phyloP scores from a whole-genome alignment of 2,888 invertebrate genomes.

The Troglohyphantes excavatus region DNA sequence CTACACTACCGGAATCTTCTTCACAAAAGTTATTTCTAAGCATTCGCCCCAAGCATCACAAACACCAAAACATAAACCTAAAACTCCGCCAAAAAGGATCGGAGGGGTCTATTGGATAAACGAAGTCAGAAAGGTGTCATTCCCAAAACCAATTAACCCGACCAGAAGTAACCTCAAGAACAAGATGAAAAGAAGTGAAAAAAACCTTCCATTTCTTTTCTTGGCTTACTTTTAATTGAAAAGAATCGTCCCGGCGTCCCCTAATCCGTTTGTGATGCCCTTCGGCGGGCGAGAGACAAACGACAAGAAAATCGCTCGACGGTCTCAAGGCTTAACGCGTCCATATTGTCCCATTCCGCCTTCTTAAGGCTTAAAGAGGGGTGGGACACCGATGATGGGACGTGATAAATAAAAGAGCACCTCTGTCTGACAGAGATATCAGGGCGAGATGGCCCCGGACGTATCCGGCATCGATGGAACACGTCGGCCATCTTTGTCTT shows the following conservation, averaged over 20 bases:
- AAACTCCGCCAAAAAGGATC: neutral
- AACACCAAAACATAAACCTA: too few relatives aligned
- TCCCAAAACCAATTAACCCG: slow-evolving; percentile 70
- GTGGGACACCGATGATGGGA: slow-evolving; percentile 64
- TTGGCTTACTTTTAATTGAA: slow-evolving; percentile 78
- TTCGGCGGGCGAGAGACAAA: slow-evolving; percentile 54
- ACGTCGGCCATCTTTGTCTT: slow-evolving; percentile 35
- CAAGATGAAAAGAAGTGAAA: neutral
- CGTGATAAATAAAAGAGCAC: slow-evolving; percentile 78
- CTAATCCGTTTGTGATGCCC: slow-evolving; percentile 49
- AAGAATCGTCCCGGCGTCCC: slow-evolving; percentile 69
- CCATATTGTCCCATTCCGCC: slow-evolving; percentile 76
- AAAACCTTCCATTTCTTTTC: slow-evolving; percentile 64
- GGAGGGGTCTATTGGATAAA: slow-evolving; percentile 12
- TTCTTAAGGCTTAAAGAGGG: slow-evolving; percentile 62
- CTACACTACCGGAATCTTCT: too few relatives aligned
- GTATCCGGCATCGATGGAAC: neutral
- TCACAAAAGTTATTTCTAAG: too few relatives aligned
- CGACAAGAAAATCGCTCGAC: slow-evolving; percentile 64
- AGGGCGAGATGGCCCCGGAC: slow-evolving; percentile 51
- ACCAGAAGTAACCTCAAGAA: slow-evolving; percentile 53
- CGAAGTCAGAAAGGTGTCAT: slow-evolving; percentile 63
- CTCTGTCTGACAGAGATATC: slow-evolving; percentile 78
- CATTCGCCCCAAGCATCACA: too few relatives aligned
- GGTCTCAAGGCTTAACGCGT: slow-evolving; percentile 74